Base-by-base conservation (phyloP, 35 echinoderm and acorn worm species). In the Eucidaris tribuloides region DNA sequence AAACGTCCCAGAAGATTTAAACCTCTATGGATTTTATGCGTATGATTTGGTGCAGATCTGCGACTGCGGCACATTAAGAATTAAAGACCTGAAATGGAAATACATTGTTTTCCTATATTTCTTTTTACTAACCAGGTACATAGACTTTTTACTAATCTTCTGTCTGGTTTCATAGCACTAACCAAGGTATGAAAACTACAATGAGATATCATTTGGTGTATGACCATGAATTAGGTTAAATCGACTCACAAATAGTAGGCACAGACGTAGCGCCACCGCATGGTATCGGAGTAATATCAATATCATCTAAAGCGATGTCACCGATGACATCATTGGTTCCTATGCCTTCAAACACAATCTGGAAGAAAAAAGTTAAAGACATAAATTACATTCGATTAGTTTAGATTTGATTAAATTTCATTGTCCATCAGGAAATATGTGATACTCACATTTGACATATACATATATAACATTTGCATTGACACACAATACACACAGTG, bases 281-380 rank as follows among this genome's bases (percentile, higher is more conserved):
- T 15, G 80, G 52, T 11, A 34, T 65, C 9, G 57, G 38, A 4
- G 42, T 32, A 11, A 90, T 58, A 50, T 90, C 80, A 25, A 92
- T 15, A 29, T 92, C 89, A 86, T 92, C 89, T 3, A 92, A 42
- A 59, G 89, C 89, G 36, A 92, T 86, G 40, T 92, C 89, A 74
- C 89, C 83, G 6, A 45, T 71, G 24, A 20, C 48, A 56, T 46
- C 52, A 13, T 35, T 52, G 0, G 29, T 66, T 13, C 78, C 59
- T 1, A 50, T 82, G 23, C 83, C 83, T 24, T 86, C 83, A 76
- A 92, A 86, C 5, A 82, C 43, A 41, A 92, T 82, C 89, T 92
- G 65, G n/a, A n/a, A n/a, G n/a, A n/a, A n/a, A n/a, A n/a, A n/a
- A n/a, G n/a, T n/a, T n/a, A n/a, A n/a, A n/a, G n/a, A n/a, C n/a